These are phyloP conservation scores for Scelioninae gen. 2 DNA, from an alignment of 2,888 invertebrate genomes.

Conservation along the genomic window DNA sequence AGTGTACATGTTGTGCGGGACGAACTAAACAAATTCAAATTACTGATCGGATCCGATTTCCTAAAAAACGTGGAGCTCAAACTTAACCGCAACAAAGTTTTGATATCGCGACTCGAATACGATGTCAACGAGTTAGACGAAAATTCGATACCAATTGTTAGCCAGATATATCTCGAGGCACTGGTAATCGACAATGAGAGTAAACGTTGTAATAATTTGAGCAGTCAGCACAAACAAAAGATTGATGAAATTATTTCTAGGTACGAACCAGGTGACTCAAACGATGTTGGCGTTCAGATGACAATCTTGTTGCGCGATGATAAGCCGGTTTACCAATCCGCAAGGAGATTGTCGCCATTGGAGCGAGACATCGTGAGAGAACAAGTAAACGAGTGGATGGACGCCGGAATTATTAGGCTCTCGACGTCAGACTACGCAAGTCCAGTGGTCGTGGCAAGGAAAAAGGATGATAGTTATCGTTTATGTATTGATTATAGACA, in stretches of 20 bases:
- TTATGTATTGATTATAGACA: background rate
- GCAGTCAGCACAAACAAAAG: no score
- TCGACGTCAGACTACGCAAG: background rate
- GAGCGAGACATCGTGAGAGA: background rate
- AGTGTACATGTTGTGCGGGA: constrained; percentile 14
- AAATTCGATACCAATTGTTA: no score
- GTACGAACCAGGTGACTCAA: background rate
- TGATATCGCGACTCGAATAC: no score
- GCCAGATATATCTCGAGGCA: no score
- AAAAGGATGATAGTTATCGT: constrained; percentile 2
- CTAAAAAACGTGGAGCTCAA: constrained; percentile 12
- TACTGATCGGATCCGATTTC: constrained; percentile 18
- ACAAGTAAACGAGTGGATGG: background rate
- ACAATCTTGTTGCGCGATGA: background rate
- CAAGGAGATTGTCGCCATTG: background rate
- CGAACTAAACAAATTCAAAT: constrained; percentile 3
- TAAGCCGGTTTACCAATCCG: background rate
- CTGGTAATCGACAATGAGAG: no score
- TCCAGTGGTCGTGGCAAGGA: constrained; percentile 11
- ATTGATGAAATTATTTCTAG: no score
- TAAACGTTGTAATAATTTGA: no score
- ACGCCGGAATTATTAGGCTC: background rate
- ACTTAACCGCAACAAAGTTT: background rate
- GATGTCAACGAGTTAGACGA: no score
- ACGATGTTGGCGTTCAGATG: background rate